Percentiles rank a stretch among this genome's conserved stretches.
Evolutionary conservation across 2,113 vertebrate genomes (phyloP).

Genomic region (Copsychus sechellarum): DNA sequence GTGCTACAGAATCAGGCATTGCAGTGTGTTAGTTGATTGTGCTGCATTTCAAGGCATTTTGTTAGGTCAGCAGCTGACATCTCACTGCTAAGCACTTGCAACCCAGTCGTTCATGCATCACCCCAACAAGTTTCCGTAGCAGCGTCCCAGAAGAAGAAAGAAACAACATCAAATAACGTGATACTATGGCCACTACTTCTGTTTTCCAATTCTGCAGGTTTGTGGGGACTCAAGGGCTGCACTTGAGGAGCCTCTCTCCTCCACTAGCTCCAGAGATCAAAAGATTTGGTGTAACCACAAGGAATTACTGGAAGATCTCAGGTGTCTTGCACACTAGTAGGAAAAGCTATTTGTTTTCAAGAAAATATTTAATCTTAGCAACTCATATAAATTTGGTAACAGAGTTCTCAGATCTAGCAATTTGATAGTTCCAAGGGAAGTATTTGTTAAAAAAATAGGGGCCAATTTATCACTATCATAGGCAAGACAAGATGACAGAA

Average conservation of each 20-base stretch:
- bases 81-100: conserved; percentile 58
- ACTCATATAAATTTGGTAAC: neutral
- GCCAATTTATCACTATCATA: conserved; percentile 68
- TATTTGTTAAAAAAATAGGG: conserved; percentile 29
- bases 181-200: conserved; percentile 68
- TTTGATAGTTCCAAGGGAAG: conserved; percentile 35
- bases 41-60: conserved; percentile 54
- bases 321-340: neutral
- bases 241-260: neutral
- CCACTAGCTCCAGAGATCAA: neutral
- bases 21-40: conserved; percentile 58
- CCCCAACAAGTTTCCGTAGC: conserved; percentile 39
- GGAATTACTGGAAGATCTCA: neutral
- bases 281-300: neutral
- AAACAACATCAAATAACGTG: conserved; percentile 25
- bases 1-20: conserved; percentile 39
- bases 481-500: conserved; percentile 64
- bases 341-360: neutral
- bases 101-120: conserved; percentile 60
- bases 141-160: conserved; percentile 49
- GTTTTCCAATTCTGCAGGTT: neutral
- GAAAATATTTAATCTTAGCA: neutral
- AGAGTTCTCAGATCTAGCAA: neutral
- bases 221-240: neutral
- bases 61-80: conserved; percentile 64